Evolutionary conservation across 2,888 invertebrate species (phyloP), one percentile per base, ranked within the genome.

Genomic region (Drosophila sordidula): DNA sequence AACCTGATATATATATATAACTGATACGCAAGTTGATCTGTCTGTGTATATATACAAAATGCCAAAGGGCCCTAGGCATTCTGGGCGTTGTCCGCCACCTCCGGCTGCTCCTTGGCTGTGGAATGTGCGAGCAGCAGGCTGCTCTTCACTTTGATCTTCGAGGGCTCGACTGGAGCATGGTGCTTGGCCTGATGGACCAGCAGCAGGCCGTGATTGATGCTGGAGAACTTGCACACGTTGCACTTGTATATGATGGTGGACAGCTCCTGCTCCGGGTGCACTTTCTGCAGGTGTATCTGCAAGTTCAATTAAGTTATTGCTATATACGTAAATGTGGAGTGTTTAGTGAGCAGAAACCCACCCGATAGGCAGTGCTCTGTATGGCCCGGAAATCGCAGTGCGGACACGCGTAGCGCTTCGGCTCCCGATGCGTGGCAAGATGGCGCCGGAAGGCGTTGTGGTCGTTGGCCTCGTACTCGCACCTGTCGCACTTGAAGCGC

Each of bases 361-460:
- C 93, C 90, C 97, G 95, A 90, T 96, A 96, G 0, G 95, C 94
- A 6, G 95, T 95, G 58, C 96, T 96, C 91, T 97, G 96, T 76
- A 97, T 97, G 80, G 96, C 95, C 11, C 95, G 95, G 91, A 97
- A 97, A 0, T 95, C 93, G 87, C 97, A 97, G 88, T 95, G 94
- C 46, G 95, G 95, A 89, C 97, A 97, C 77, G 95, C 94, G 92
- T 97, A 97, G 0, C 95, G 94, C 80, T 94, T 95, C 50, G 95
- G 94, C 14, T 96, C 96, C 6, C 95, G 94, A 91, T 97, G 97
- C 11, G 94, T 93, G 82, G 88, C 91, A 82, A 95, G 95, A 91
- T 97, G 97, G 2, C 97, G 93, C 25, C 97, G 93, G 75, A 97
- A 93, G 0, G 97, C 95, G 91, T 97, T 97, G 92, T 97, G 97